phyloP scores from a whole-genome alignment of 2,113 vertebrate species.

The Platysteira castanea region DNA sequence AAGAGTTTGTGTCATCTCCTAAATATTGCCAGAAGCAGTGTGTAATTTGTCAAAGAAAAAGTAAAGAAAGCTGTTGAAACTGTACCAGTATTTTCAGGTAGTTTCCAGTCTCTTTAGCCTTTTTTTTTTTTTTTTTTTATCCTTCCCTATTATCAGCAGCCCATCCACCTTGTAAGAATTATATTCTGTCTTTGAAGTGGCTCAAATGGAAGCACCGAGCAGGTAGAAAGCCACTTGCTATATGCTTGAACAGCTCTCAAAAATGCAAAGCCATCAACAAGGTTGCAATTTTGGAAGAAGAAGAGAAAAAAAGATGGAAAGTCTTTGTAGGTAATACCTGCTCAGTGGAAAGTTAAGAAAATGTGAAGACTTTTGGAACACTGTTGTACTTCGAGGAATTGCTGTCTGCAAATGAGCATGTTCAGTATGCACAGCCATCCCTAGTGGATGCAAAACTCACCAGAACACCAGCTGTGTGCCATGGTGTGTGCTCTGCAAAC shows the following conservation, averaged over 20 bases:
- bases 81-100: not conserved
- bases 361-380: not conserved
- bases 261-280: constrained; percentile 44
- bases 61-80: not conserved
- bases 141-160: not conserved
- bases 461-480: not conserved
- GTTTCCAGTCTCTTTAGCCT: not conserved
- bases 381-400: not conserved
- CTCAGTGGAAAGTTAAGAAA: not conserved
- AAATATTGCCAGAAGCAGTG: not conserved
- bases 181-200: not conserved
- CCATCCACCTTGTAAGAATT: not conserved
- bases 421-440: not conserved
- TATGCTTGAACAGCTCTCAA: constrained; percentile 21
- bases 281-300: constrained; percentile 20
- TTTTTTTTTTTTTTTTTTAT: not conserved
- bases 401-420: not conserved
- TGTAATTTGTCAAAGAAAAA: not conserved
- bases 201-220: constrained; percentile 4
- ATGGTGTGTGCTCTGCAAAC: not conserved
- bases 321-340: not conserved
- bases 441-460: not conserved
- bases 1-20: not conserved
- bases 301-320: not conserved
- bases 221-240: constrained; percentile 12